Base-by-base conservation (phyloP, 2,797 vertebrate genomes). In the Lemur catta region DNA sequence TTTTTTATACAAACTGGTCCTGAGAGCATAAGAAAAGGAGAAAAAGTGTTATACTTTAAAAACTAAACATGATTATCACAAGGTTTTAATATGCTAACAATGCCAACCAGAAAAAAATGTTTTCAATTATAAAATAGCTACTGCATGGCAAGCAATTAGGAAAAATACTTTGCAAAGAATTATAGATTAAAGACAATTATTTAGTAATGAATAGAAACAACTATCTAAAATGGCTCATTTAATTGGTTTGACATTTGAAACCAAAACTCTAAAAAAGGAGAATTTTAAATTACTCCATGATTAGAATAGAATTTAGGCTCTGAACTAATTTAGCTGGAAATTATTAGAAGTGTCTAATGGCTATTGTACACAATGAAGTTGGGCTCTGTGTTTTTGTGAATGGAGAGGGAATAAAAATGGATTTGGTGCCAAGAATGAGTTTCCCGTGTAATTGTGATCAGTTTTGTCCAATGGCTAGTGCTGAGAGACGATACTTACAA, bases 151-250 rank as follows among this genome's bases (percentile, higher is more conserved):
- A 67, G 46, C 89, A 97, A 97, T 97, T 84, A 94, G 67, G 65
- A 97, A 97, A 97, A 85, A 90, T 28, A 80, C 93, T 95, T 97
- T 91, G 57, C 79, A 96, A 93, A 93, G 93, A 98, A 6, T 86
- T 94, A 69, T n/a, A 96, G 92, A 97, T 95, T 97, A 97, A 96
- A 93, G 74, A 97, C 95, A 98, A 97, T 96, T 97, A 95, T 74
- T 98, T 98, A 97, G 50, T 94, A 71, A 97, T 95, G 92, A 93
- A 50, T 63, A 96, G 82, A 95, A 97, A 92, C 82, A 98, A 88
- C 69, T 59, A 95, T 85, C 18, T 61, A 97, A 97, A 98, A 94
- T 92, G 94, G 93, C 22, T 92, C 67, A 97, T 79, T 95, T 89
- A 96, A 96, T 78, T 63, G 80, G 95, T 28, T 89, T 98, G 96